A percentile compares a stretch with the other conserved stretches of the same genome.
Conservation (phyloP, 2,797 vertebrate genomes). For the Sandelia bainsii region DNA sequence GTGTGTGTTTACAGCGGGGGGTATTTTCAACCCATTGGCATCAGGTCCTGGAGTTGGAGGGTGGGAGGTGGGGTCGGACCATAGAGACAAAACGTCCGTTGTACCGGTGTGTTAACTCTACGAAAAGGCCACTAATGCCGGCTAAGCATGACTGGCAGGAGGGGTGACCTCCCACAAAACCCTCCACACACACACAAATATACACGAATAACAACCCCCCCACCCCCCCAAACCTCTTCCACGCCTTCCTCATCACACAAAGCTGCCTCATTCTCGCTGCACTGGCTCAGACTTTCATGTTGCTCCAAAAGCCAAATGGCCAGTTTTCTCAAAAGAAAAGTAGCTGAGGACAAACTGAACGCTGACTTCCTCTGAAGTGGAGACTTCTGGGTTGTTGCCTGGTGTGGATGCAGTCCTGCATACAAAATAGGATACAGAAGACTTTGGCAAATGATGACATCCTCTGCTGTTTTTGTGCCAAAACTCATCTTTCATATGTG, state of each 20-base stretch:
- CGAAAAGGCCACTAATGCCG: constrained; percentile 80
- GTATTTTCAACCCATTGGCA: constrained; percentile 58
- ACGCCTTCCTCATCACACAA: constrained; percentile 56
- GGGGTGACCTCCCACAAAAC: constrained; percentile 69
- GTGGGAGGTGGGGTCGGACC: constrained; percentile 62
- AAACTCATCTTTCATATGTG: constrained; percentile 7
- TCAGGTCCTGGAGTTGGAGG: constrained; percentile 46
- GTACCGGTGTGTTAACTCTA: constrained; percentile 80
- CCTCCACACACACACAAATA: background rate
- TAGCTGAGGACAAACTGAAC: constrained; percentile 47
- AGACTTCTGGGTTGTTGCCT: constrained; percentile 52
- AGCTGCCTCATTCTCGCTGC: constrained; percentile 49
- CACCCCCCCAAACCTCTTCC: constrained; percentile 16
- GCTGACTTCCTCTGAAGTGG: constrained; percentile 68
- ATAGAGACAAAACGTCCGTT: constrained; percentile 78
- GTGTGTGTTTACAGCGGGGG: constrained; percentile 48
- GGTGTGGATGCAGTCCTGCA: constrained; percentile 32
- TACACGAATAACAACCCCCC: constrained; percentile 13
- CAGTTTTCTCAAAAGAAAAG: constrained; percentile 51
- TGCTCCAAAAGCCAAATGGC: constrained; percentile 64
- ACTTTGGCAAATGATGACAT: constrained; percentile 25
- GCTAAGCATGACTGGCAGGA: constrained; percentile 86
- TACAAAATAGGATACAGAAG: constrained; percentile 51
- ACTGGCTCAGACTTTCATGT: constrained; percentile 62
- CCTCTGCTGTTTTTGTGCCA: background rate